Base-by-base conservation (phyloP, 1,140 invertebrate species). In the Anadara kagoshimensis region DNA sequence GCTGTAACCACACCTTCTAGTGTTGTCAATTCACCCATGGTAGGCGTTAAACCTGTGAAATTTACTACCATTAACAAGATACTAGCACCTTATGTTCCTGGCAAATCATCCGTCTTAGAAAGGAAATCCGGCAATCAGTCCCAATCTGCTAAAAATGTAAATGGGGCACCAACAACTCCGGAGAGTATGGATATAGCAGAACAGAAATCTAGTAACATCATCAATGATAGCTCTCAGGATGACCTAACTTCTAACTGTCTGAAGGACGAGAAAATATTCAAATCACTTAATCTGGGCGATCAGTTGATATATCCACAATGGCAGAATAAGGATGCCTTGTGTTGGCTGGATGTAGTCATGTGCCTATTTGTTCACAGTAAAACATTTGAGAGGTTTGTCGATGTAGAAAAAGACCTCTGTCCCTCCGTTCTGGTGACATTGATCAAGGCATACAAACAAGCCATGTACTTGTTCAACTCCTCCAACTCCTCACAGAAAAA, bases 301-400 rank as follows among this genome's bases (percentile, higher is more conserved):
- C 16, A 51, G 20, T 16, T 51, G 4, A 16, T 63, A 20, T 75
- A 64, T 56, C 73, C 75, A 43, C 87, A 88, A 66, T 88, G 87
- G 87, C 80, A 82, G 56, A 88, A 88, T 62, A 75, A 81, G 59
- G 87, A 88, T 58, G 84, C 85, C 24, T 69, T 88, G 47, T 88
- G 87, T 68, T 88, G 87, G 87, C 71, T 88, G 61, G 87, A 88
- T 75, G 87, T 88, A 0, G 78, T 87, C 7, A 69, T 88, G 3
- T 84, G 82, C 56, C 68, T 87, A 44, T 63, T 84, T 20, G 85
- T 83, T 24, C 82, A 86, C 69, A 85, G 82, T 69, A 71, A 74
- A 45, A 78, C 79, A 8, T 36, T 86, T 26, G 71, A 73, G 36
- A 59, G 73, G 7, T 36, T 36, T 36, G 18, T 76, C 10, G 58